A percentile compares a stretch with the other conserved stretches of the same genome.
phyloP scores from a whole-genome alignment of 2,888 invertebrate genomes.

The Rhagium mordax region DNA sequence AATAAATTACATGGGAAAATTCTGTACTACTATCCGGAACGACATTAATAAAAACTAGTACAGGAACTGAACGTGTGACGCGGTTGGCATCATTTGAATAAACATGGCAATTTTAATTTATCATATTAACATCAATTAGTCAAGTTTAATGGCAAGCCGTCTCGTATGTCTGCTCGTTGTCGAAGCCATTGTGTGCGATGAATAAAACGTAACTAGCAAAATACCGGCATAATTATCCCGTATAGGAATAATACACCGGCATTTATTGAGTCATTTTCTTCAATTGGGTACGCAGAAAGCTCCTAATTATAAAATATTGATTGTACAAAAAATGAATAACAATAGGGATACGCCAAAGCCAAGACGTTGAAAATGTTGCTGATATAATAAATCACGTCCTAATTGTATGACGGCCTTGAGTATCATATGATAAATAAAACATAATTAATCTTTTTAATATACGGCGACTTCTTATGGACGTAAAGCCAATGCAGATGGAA shows the following conservation, averaged over 20 bases:
- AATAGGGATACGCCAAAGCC: not conserved
- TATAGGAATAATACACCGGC: constrained; percentile 26
- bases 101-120: constrained; percentile 33
- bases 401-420: not conserved
- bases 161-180: constrained; percentile 22
- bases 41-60: constrained; percentile 1
- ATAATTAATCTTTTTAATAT: not conserved
- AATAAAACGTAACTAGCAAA: constrained; percentile 28
- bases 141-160: constrained; percentile 33
- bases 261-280: constrained; percentile 37
- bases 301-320: constrained; percentile 27
- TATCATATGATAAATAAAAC: not conserved
- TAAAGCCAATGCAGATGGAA: not conserved
- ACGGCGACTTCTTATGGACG: not conserved
- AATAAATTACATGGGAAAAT: not conserved
- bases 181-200: constrained; percentile 25
- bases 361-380: not conserved
- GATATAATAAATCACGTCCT: not conserved
- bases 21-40: constrained; percentile 13
- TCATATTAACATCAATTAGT: constrained; percentile 37
- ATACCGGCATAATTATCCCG: constrained; percentile 30
- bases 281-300: constrained; percentile 36
- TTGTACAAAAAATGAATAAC: constrained; percentile 26
- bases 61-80: constrained; percentile 31
- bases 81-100: constrained; percentile 28